Evolutionary conservation across 2,113 vertebrate species (phyloP).

Genomic region (Oryzias celebensis): DNA sequence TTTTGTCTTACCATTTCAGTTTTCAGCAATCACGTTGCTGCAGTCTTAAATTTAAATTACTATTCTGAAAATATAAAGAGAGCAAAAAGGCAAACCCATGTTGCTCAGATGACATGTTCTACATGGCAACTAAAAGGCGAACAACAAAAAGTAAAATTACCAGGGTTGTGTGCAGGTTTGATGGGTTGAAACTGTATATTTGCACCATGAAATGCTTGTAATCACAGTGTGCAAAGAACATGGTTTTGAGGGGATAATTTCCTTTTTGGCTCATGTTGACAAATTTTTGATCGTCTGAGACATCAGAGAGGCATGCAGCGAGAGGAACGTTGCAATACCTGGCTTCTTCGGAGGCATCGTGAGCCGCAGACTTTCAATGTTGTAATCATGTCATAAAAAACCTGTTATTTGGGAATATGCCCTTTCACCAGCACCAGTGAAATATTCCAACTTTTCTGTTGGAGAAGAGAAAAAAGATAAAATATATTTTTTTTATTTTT

Average conservation of each 20-base stretch:
- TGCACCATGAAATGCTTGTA: slow-evolving; percentile 33
- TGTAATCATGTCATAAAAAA: slow-evolving; percentile 43
- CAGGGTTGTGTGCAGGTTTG: not conserved
- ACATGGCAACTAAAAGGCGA: slow-evolving; percentile 3
- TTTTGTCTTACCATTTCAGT: too few relatives aligned
- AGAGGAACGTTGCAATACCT: slow-evolving; percentile 4
- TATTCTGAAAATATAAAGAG: not conserved
- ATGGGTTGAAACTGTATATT: slow-evolving; percentile 50
- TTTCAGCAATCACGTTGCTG: not conserved
- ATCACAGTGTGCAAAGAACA: slow-evolving; percentile 26
- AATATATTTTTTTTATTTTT: too few relatives aligned
- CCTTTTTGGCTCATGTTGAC: slow-evolving; percentile 11
- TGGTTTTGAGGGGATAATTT: slow-evolving; percentile 20
- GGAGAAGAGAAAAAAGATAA: too few relatives aligned
- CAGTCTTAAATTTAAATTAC: slow-evolving; percentile 10
- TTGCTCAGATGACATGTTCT: slow-evolving; percentile 18
- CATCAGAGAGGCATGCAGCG: slow-evolving; percentile 5
- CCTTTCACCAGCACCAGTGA: too few relatives aligned
- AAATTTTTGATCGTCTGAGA: slow-evolving; percentile 14
- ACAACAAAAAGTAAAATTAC: slow-evolving; percentile 6
- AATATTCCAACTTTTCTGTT: too few relatives aligned
- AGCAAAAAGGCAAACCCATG: not conserved
- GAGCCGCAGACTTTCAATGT: slow-evolving; percentile 32
- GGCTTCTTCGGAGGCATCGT: slow-evolving; percentile 4
- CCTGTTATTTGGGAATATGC: slow-evolving; percentile 11